Conservation (phyloP, 2,113 vertebrate species). For the Colistium nudipinnis region DNA sequence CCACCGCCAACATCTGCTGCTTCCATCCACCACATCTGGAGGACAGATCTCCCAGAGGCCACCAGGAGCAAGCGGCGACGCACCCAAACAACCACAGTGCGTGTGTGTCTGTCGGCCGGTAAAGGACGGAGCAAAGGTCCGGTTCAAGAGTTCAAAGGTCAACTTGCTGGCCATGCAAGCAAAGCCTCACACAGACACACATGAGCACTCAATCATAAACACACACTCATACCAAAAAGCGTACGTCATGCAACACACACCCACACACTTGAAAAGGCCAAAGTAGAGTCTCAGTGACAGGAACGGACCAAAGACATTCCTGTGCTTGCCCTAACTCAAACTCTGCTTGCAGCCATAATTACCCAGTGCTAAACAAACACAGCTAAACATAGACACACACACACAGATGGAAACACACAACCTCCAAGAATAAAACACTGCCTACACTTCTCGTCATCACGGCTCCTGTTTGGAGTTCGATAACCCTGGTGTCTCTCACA, state of each 20-base stretch:
- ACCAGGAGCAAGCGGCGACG: conserved; percentile 53
- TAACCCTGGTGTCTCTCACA: no score
- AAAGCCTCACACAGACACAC: neutral
- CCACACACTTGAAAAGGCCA: neutral
- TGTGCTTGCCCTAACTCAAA: conserved; percentile 42
- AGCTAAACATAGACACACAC: conserved; percentile 57
- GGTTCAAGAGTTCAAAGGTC: no score
- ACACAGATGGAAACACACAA: conserved; percentile 29
- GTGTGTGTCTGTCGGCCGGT: neutral
- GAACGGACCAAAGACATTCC: conserved; percentile 54
- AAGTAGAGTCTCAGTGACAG: conserved; percentile 35
- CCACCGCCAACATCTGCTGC: conserved; percentile 44
- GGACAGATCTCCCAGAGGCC: conserved; percentile 63
- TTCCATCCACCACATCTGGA: conserved; percentile 74
- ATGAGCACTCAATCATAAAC: neutral
- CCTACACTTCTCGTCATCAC: neutral
- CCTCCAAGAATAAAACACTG: conserved; percentile 25
- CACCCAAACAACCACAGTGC: conserved; percentile 20
- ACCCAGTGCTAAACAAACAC: conserved; percentile 60
- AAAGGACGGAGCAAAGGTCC: no score
- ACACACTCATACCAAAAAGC: neutral
- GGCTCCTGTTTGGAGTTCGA: conserved; percentile 9
- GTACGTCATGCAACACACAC: neutral
- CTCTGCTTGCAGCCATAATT: conserved; percentile 63
- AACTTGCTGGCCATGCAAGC: no score